Evolutionary conservation across 2,113 vertebrate genomes (phyloP), one percentile per base, ranked within the genome.

Genomic region (Pantherophis guttatus): DNA sequence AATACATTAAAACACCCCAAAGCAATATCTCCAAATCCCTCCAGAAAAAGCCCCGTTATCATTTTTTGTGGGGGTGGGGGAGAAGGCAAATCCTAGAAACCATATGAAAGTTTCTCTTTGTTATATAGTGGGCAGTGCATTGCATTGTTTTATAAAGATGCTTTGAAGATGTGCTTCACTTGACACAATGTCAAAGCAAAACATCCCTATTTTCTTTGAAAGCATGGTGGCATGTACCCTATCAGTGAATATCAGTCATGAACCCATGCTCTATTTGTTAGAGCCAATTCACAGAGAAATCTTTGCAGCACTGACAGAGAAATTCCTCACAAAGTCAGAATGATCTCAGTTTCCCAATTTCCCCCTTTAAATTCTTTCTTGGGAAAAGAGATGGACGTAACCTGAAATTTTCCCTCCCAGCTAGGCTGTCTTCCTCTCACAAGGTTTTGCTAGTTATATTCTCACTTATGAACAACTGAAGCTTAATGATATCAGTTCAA

Each of bases 401-500:
- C 87, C 86, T 85, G 65, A 55, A 53, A 55, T 13, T 26, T 89
- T 89, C 65, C 29, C 70, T 85, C 88, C 26, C 93, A 90, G 33
- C 11, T 87, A 33, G 39, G 62, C 29, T 23, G n/a, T 65, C 81
- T 87, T 90, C 15, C 54, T 44, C 44, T 93, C 54, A 57, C 48
- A 65, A 65, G 55, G 33, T 19, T 86, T 92, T 86, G 48, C 87
- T 89, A 48, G 15, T 89, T n/a, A 57, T 94, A 52, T 23, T 94
- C 48, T 54, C 19, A 5, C 65, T 65, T 70, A 92, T 65, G 59
- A 62, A 33, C 12, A 55, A 50, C 88, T 87, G 39, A 90, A 87
- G 26, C 26, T 24, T 57, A 26, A 13, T 55, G 48, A 50, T 57
- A 62, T 21, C 81, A 87, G 55, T 2, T 57, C 24, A 54, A 54